Conservation (phyloP, 2,888 invertebrate genomes). For the Eudasyphora cyanicolor region DNA sequence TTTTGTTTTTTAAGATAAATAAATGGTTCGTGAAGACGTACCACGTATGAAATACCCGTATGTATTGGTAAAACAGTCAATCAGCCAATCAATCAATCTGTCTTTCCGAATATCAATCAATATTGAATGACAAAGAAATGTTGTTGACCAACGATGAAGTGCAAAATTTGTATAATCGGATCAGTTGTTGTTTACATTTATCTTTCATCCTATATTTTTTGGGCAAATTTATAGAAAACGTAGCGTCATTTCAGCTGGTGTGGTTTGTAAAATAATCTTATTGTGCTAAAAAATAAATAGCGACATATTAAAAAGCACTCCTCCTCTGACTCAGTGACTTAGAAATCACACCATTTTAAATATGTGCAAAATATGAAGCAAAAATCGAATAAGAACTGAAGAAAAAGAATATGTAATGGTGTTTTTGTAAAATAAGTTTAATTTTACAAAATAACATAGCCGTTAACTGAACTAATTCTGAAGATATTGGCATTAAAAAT, state of each 20-base stretch:
- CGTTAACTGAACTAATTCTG: no score
- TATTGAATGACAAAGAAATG: conserved; percentile 1
- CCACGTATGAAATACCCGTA: background rate
- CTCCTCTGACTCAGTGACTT: no score
- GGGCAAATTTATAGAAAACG: background rate
- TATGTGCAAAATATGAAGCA: no score
- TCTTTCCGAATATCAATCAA: background rate
- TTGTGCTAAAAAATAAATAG: background rate
- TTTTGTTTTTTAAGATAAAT: no score
- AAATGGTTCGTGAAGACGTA: background rate
- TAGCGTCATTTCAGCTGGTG: background rate
- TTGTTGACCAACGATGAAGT: background rate
- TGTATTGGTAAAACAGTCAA: background rate
- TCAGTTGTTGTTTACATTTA: background rate
- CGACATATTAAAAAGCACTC: no score
- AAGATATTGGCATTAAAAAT: no score
- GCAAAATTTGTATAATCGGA: conserved; percentile 25
- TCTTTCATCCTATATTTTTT: background rate
- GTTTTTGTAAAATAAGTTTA: no score
- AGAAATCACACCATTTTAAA: no score
- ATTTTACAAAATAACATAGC: no score
- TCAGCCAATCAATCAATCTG: background rate
- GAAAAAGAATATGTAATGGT: no score
- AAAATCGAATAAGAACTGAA: no score
- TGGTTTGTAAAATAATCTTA: background rate